Conservation (phyloP, 2,888 invertebrate species). For the Nephrotoma flavescens region DNA sequence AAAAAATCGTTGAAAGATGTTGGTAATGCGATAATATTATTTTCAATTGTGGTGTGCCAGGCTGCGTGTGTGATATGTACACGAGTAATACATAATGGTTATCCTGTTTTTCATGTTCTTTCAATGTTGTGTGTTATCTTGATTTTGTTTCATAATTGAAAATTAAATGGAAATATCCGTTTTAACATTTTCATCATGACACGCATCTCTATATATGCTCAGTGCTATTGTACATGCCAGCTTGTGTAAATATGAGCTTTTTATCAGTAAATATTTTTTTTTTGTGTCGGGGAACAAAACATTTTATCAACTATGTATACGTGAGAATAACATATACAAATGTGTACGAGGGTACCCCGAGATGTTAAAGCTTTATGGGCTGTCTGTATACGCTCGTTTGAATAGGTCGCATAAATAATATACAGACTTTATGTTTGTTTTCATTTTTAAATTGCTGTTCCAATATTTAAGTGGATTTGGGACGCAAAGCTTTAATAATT, state of each 20-base stretch:
- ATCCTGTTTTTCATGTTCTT: not conserved
- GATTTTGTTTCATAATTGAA: not conserved
- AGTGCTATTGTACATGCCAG: not conserved
- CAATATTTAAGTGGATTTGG: no score
- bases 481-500: no score
- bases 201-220: not conserved
- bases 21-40: not conserved
- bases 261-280: not conserved
- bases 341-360: no score
- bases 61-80: not conserved
- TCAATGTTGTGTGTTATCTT: not conserved
- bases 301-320: no score
- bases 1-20: not conserved
- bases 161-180: not conserved
- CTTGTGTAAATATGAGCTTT: not conserved
- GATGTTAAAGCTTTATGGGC: no score
- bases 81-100: not conserved
- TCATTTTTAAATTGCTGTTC: no score
- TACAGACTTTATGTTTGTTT: no score
- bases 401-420: no score
- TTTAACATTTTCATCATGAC: not conserved
- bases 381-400: no score
- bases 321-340: no score
- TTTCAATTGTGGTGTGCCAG: not conserved
- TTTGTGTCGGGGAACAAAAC: not conserved